These are phyloP conservation scores for Hyperoplus lanceolatus DNA, from an alignment of 2,797 vertebrate genomes.

Conservation along the genomic window DNA sequence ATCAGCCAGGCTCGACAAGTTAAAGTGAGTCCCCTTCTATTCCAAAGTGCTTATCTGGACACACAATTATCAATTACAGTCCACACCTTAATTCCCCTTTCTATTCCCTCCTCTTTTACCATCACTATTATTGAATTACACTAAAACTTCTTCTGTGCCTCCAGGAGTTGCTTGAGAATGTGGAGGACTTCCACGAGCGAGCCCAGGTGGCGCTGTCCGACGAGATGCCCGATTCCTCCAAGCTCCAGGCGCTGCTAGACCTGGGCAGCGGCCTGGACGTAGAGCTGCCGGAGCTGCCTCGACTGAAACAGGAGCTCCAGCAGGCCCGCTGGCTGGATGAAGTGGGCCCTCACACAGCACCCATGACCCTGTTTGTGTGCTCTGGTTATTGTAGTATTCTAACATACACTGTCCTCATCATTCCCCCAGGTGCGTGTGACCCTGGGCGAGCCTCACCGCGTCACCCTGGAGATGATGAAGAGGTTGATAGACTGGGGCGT, in stretches of 20 bases:
- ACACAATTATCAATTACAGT: not conserved
- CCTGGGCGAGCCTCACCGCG: slow-evolving; percentile 92
- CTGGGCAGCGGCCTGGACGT: slow-evolving; percentile 95
- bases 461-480: slow-evolving; percentile 98
- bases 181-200: slow-evolving; percentile 97
- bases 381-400: not conserved
- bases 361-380: not conserved
- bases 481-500: slow-evolving; percentile 97
- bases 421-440: slow-evolving; percentile 88
- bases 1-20: slow-evolving; percentile 97
- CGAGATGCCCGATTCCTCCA: slow-evolving; percentile 94
- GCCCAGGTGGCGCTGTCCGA: slow-evolving; percentile 94
- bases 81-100: not conserved
- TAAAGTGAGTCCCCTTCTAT: slow-evolving; percentile 85
- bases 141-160: not conserved
- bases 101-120: not conserved
- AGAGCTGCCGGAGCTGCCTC: slow-evolving; percentile 94
- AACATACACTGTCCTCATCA: not conserved
- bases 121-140: not conserved
- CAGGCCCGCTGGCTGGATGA: slow-evolving; percentile 99
- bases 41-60: not conserved
- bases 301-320: slow-evolving; percentile 95
- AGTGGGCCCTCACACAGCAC: slow-evolving; percentile 53
- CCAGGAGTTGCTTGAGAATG: slow-evolving; percentile 96
- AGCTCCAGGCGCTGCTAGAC: slow-evolving; percentile 94